Evolutionary conservation across 2,888 invertebrate species (phyloP).

Genomic region (Amorpha juglandis): DNA sequence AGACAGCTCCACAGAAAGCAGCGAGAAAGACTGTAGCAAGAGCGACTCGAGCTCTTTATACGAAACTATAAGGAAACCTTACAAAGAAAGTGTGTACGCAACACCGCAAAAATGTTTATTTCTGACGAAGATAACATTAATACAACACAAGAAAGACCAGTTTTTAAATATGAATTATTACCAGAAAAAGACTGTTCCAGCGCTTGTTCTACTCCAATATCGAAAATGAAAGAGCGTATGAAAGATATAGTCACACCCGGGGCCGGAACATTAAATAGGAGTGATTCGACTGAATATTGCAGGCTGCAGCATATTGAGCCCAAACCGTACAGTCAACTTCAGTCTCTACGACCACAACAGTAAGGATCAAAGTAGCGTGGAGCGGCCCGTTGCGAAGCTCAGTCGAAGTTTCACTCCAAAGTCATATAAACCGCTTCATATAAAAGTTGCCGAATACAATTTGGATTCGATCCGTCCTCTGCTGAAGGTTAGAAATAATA

Average conservation of each 20-base stretch:
- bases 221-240: constrained; percentile 63
- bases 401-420: constrained; percentile 77
- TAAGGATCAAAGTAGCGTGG: constrained; percentile 54
- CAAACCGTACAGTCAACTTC: constrained; percentile 61
- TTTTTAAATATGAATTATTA: constrained; percentile 54
- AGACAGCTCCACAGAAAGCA: constrained; percentile 60
- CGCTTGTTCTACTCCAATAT: constrained; percentile 73
- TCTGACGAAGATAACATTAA: constrained; percentile 57
- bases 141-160: constrained; percentile 36
- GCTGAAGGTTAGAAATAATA: constrained; percentile 57
- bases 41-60: constrained; percentile 62
- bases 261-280: constrained; percentile 66
- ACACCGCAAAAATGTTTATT: constrained; percentile 61
- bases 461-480: constrained; percentile 69
- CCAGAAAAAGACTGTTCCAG: constrained; percentile 66
- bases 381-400: constrained; percentile 61
- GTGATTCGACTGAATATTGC: constrained; percentile 81
- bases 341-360: constrained; percentile 51
- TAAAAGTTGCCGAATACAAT: constrained; percentile 75
- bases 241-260: constrained; percentile 70
- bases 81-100: constrained; percentile 42
- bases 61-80: constrained; percentile 60
- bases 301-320: constrained; percentile 75
- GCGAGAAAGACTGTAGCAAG: constrained; percentile 61
- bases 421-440: constrained; percentile 77